These are phyloP conservation scores for Azorinus chamasolen DNA, from an alignment of 2,888 invertebrate species.

Conservation along the genomic window DNA sequence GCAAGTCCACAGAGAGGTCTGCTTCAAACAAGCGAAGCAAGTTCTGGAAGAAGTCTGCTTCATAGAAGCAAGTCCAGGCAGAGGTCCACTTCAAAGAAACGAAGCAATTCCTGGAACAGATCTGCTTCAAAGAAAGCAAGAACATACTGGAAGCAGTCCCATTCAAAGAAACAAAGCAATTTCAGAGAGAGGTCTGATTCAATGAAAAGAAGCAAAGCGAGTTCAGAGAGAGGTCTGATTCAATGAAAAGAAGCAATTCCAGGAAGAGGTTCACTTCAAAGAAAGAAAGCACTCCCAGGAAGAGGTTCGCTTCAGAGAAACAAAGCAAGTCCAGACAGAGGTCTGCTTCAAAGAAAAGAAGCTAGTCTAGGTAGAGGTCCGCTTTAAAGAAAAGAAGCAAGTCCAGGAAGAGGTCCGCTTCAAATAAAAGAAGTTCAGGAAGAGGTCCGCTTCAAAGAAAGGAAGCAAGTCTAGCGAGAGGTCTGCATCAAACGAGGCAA, in stretches of 20 bases:
- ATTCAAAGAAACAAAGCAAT: conserved; percentile 23
- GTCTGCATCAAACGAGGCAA: conserved; percentile 36
- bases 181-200: conserved; percentile 29
- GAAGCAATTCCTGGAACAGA: conserved; percentile 50
- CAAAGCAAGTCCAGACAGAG: conserved; percentile 33
- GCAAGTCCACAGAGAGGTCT: conserved; percentile 37
- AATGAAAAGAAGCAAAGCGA: conserved; percentile 41
- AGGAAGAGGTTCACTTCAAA: conserved; percentile 38
- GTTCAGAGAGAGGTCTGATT: conserved; percentile 30
- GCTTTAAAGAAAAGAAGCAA: too few species aligned
- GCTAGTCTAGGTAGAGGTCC: too few species aligned
- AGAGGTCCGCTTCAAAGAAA: too few species aligned
- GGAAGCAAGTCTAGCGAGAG: too few species aligned
- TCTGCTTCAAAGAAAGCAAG: conserved; percentile 25
- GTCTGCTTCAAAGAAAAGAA: too few species aligned
- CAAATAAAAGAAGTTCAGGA: too few species aligned
- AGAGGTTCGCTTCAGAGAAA: too few species aligned
- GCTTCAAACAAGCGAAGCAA: conserved; percentile 46
- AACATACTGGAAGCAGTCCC: too few species aligned
- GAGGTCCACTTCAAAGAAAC: conserved; percentile 34
- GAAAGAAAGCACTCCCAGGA: conserved; percentile 55
- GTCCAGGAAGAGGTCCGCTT: too few species aligned
- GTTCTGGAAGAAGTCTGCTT: conserved; percentile 59
- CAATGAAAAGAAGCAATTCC: conserved; percentile 40
- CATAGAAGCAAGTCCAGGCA: conserved; percentile 39